Evolutionary conservation across 2,888 invertebrate genomes (phyloP), one percentile per base, ranked within the genome.

Genomic region (Polyploca ridens): DNA sequence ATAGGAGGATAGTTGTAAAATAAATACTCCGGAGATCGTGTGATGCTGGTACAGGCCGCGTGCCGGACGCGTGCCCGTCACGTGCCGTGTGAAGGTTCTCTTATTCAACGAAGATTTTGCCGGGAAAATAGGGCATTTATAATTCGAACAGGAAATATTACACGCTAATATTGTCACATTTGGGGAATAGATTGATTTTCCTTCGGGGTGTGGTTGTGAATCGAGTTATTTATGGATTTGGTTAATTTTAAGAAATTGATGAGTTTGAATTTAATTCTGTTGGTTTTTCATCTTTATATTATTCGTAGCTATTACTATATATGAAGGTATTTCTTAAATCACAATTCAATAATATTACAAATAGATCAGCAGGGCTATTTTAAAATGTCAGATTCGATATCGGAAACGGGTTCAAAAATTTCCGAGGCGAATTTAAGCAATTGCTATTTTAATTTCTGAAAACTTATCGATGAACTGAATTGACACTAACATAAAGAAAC

Each of bases 121-220:
- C 83, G 83, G 77, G 79, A 84, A 87, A 87, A 83, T 75, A 79
- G 87, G 86, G 83, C 84, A 87, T 91, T 87, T 90, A 90, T 92
- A 93, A 93, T 91, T 90, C 87, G 80, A 86, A 88, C 87, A 89
- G 91, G 92, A 89, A 92, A 90, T 88, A 93, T 93, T 92, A 93
- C 91, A 94, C 93, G 93, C 93, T 93, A 94, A 94, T 94, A 93
- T 93, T 85, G 86, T 82, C 87, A 85, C 87, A 85, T 89, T 88
- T 87, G 84, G 79, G 84, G 86, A 74, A 86, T 87, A 87, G 88
- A 93, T 93, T 92, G 91, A 91, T 91, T 90, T 81, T 87, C 3
- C 68, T 82, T 85, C 67, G 87, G 89, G 71, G 75, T 77, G 82
- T 79, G 72, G 70, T 54, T 7, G 61, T 41, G 84, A 85, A 86